Evolutionary conservation across 2,888 invertebrate species (phyloP).

Genomic region (Crocallis elinguaria): DNA sequence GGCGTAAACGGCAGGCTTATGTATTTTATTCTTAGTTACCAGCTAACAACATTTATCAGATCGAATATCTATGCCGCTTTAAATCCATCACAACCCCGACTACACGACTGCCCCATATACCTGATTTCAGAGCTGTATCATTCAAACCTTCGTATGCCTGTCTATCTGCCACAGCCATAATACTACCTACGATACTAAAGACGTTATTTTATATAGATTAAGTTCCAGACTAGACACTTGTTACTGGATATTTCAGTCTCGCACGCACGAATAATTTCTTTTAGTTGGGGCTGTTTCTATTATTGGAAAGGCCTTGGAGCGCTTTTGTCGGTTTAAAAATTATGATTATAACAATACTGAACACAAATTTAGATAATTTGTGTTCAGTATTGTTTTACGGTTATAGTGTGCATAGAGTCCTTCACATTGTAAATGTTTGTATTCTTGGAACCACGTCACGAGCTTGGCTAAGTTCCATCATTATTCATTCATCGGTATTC

Average conservation of each 20-base stretch:
- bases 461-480: constrained; percentile 43
- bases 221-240: background rate
- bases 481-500: constrained; percentile 44
- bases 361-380: background rate
- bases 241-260: background rate
- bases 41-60: too few species aligned
- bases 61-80: too few species aligned
- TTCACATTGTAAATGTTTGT: constrained; percentile 29
- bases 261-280: background rate
- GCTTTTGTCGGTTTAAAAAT: background rate
- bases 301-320: background rate
- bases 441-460: constrained; percentile 33
- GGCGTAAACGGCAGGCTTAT: too few species aligned
- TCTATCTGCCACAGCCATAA: too few species aligned
- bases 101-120: too few species aligned
- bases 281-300: constrained; percentile 1
- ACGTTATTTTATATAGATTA: too few species aligned
- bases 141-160: too few species aligned
- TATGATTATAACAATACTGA: background rate
- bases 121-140: too few species aligned
- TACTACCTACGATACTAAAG: too few species aligned
- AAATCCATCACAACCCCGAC: too few species aligned
- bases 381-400: background rate
- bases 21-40: too few species aligned
- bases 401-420: background rate